These are phyloP conservation scores for Streblospio benedicti DNA, from an alignment of 1,140 invertebrate genomes.

Conservation along the genomic window DNA sequence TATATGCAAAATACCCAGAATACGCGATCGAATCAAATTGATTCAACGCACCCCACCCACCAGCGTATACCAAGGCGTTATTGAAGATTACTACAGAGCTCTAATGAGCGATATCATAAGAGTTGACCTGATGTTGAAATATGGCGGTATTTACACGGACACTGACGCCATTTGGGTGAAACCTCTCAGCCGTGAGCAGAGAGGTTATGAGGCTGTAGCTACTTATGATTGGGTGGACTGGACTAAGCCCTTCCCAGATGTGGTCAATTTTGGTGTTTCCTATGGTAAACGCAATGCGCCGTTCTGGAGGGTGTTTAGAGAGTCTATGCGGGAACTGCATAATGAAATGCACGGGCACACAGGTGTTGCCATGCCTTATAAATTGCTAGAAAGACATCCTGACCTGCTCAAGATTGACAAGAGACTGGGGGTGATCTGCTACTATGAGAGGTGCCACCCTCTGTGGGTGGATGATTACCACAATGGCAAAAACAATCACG, in stretches of 20 bases:
- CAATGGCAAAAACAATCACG: constrained; percentile 10
- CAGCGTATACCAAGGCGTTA: constrained; percentile 12
- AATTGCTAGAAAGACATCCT: constrained; percentile 17
- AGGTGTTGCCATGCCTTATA: constrained; percentile 18
- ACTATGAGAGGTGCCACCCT: constrained; percentile 14
- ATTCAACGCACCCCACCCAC: constrained; percentile 6
- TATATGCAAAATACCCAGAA: background rate
- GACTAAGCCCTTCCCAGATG: constrained; percentile 13
- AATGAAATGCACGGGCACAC: constrained; percentile 16
- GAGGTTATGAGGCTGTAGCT: constrained; percentile 18
- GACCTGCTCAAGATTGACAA: constrained; percentile 15
- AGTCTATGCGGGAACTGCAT: constrained; percentile 13
- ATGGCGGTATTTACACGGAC: constrained; percentile 20
- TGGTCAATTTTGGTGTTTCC: constrained; percentile 18
- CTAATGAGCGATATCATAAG: constrained; percentile 20
- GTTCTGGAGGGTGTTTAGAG: constrained; percentile 17
- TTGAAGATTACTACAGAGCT: constrained; percentile 9
- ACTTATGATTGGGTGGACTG: constrained; percentile 18
- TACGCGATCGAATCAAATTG: constrained; percentile 5
- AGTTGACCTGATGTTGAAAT: constrained; percentile 17
- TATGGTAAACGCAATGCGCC: constrained; percentile 19
- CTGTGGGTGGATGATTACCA: constrained; percentile 14
- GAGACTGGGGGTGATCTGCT: constrained; percentile 15
- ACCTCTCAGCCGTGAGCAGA: constrained; percentile 7
- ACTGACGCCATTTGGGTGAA: constrained; percentile 20